Conservation (phyloP, 2,888 invertebrate genomes). For the Caenorhabditis japonica region DNA sequence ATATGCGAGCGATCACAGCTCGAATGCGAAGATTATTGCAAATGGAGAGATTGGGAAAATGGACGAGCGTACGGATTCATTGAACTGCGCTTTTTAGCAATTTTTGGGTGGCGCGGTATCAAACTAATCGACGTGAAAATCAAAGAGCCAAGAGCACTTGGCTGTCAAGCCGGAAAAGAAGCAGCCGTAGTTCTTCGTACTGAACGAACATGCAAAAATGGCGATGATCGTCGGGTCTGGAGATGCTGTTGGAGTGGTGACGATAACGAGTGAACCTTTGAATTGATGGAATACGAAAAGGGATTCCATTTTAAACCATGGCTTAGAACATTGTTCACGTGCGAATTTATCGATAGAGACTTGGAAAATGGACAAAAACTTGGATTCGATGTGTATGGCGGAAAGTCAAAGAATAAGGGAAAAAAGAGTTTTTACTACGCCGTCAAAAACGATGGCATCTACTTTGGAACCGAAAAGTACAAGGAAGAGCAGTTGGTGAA, state of each 20-base stretch:
- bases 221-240: conserved; percentile 6
- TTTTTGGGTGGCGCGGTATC: conserved; percentile 36
- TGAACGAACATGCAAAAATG: conserved; percentile 36
- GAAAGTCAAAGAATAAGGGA: conserved; percentile 39
- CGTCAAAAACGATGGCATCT: conserved; percentile 53
- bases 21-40: conserved; percentile 52
- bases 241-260: conserved; percentile 33
- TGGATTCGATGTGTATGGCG: conserved; percentile 53
- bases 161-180: conserved; percentile 41
- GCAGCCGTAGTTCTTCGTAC: conserved; percentile 32
- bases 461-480: conserved; percentile 38
- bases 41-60: conserved; percentile 34
- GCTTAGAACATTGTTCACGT: conserved; percentile 32
- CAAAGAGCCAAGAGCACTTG: conserved; percentile 24
- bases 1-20: conserved; percentile 31
- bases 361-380: conserved; percentile 31
- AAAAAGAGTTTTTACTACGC: conserved; percentile 38
- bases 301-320: conserved; percentile 35
- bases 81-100: conserved; percentile 1
- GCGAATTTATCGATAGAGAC: conserved; percentile 31
- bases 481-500: conserved; percentile 18
- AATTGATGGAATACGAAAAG: conserved; percentile 20
- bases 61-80: conserved; percentile 38
- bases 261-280: conserved; percentile 13
- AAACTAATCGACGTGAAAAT: conserved; percentile 26